These are phyloP conservation scores for Molanna angustata DNA, from an alignment of 2,888 invertebrate genomes.

Conservation along the genomic window DNA sequence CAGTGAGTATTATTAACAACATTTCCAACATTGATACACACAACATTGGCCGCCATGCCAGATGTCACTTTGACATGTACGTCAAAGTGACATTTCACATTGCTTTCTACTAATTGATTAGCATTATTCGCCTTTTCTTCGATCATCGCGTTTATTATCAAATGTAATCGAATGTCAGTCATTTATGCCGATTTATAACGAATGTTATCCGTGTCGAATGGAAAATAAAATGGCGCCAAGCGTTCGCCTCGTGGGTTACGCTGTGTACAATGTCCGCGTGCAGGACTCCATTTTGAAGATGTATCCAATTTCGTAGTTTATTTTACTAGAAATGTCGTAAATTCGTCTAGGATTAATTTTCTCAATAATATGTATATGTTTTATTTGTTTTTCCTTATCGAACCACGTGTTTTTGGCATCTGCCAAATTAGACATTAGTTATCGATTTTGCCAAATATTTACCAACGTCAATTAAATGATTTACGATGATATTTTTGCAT, in stretches of 20 bases:
- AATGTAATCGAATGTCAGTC: not conserved
- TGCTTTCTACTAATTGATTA: too few relatives aligned
- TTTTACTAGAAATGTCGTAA: not conserved
- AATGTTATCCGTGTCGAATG: conserved; percentile 16
- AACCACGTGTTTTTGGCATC: conserved; percentile 26
- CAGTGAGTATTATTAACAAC: conserved; percentile 44
- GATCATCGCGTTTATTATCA: not conserved
- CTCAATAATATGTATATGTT: not conserved
- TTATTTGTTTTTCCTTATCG: not conserved
- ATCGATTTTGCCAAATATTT: conserved; percentile 23
- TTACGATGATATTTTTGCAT: not conserved
- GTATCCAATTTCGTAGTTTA: not conserved
- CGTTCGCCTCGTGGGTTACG: conserved; percentile 29
- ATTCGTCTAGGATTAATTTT: not conserved
- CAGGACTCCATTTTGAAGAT: conserved; percentile 14
- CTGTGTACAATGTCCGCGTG: conserved; percentile 14
- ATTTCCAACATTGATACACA: not conserved
- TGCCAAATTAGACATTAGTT: conserved; percentile 9
- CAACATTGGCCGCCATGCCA: conserved; percentile 40
- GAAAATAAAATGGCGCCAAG: conserved; percentile 57
- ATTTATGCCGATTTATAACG: not conserved
- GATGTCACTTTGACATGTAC: conserved; percentile 54
- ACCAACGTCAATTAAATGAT: not conserved
- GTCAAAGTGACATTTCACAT: conserved; percentile 54
- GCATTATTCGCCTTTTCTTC: too few relatives aligned